Conservation (phyloP, 2,113 vertebrate species). For the Gallinago media region DNA sequence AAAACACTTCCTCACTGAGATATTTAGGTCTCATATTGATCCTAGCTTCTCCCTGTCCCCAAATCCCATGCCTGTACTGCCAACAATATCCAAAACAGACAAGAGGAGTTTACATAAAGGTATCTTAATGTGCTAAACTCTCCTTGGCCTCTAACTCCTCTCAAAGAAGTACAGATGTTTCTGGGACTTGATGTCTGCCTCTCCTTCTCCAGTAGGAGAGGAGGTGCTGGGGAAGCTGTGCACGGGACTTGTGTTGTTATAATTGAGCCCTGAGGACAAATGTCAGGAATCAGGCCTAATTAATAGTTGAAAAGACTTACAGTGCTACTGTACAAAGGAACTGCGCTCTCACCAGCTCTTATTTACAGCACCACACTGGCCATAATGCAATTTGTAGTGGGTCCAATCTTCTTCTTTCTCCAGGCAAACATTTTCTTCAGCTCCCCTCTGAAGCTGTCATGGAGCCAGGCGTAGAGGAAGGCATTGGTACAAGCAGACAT, state of each 20-base stretch:
- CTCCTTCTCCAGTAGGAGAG: background rate
- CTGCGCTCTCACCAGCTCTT: background rate
- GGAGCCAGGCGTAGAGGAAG: conserved; percentile 89
- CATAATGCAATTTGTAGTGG: conserved; percentile 77
- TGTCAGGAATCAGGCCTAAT: background rate
- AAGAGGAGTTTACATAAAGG: background rate
- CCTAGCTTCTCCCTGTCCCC: background rate
- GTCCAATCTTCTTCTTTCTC: conserved; percentile 74
- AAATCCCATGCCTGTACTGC: background rate
- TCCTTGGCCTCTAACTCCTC: background rate
- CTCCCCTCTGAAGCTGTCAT: conserved; percentile 84
- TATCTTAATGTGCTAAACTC: background rate
- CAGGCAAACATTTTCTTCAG: conserved; percentile 84
- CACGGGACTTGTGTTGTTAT: background rate
- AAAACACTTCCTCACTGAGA: background rate
- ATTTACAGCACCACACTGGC: conserved; percentile 80
- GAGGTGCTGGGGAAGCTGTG: background rate
- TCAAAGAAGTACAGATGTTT: background rate
- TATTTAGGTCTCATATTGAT: background rate
- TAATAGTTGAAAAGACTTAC: conserved; percentile 30
- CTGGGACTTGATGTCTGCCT: background rate
- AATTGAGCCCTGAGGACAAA: background rate
- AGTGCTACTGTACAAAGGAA: background rate
- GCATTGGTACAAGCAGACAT: conserved; percentile 86
- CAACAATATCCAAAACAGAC: background rate